A percentile compares a stretch with the other conserved stretches of the same genome.
Conservation (phyloP, 2,888 invertebrate genomes). For the Altica lythri region DNA sequence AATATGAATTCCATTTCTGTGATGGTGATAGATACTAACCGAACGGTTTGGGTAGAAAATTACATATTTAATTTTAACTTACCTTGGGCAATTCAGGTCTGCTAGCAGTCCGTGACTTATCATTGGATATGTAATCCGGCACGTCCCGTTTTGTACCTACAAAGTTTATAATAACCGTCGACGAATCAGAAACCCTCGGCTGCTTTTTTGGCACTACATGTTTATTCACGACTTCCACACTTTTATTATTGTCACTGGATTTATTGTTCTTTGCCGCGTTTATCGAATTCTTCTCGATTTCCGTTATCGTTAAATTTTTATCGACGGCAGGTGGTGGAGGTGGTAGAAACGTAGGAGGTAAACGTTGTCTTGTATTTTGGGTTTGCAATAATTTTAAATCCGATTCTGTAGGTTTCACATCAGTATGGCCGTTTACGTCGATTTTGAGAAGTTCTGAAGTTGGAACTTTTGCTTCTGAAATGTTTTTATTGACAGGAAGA, state of each 20-base stretch:
- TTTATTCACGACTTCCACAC: conserved; percentile 43
- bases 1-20: no score
- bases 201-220: conserved; percentile 43
- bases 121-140: conserved; percentile 90
- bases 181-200: conserved; percentile 35
- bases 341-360: conserved; percentile 42
- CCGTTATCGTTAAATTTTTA: conserved; percentile 61
- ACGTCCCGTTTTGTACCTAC: conserved; percentile 77
- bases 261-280: conserved; percentile 66
- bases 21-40: no score
- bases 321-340: conserved; percentile 35
- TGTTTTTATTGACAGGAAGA: conserved; percentile 39
- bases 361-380: conserved; percentile 21
- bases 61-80: conserved; percentile 43
- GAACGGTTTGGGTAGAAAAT: no score
- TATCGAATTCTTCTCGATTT: conserved; percentile 71
- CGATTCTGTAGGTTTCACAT: conserved; percentile 12
- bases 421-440: conserved; percentile 45
- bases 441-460: conserved; percentile 43
- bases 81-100: conserved; percentile 76
- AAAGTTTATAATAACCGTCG: conserved; percentile 76
- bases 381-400: conserved; percentile 18
- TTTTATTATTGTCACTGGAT: conserved; percentile 23
- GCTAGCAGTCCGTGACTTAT: conserved; percentile 71
- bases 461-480: conserved; percentile 38